A percentile compares a stretch with the other conserved stretches of the same genome.
Evolutionary conservation across 2,888 invertebrate species (phyloP).

Genomic region (Lasioglossum pauxillum): DNA sequence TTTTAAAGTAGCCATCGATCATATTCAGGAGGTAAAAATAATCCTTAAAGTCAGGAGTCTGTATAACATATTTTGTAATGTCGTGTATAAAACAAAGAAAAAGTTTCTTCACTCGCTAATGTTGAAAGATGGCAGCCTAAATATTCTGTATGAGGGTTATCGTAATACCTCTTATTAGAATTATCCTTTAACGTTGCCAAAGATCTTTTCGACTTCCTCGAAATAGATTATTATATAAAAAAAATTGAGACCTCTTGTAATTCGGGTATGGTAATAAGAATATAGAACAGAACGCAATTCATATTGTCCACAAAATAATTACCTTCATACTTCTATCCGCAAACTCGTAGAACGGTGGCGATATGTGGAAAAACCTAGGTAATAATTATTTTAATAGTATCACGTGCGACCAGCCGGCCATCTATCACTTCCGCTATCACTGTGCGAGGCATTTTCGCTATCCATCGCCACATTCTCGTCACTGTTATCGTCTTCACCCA

Average conservation of each 20-base stretch:
- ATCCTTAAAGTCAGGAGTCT: background rate
- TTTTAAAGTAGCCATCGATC: background rate
- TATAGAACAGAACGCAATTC: constrained; percentile 10
- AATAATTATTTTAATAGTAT: constrained; percentile 41
- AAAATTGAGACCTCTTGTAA: background rate
- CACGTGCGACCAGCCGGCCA: constrained; percentile 44
- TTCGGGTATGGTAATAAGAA: background rate
- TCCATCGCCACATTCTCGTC: constrained; percentile 35
- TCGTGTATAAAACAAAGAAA: background rate
- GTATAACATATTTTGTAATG: background rate
- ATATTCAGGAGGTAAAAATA: background rate
- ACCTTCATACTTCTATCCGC: constrained; percentile 26
- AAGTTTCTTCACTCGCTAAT: background rate
- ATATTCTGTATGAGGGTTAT: background rate
- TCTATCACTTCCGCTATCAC: constrained; percentile 39
- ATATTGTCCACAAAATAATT: constrained; percentile 26
- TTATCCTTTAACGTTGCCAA: background rate
- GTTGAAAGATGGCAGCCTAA: background rate
- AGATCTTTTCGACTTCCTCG: background rate
- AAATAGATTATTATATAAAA: background rate
- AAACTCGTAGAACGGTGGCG: constrained; percentile 23
- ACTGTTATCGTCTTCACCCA: constrained; percentile 52
- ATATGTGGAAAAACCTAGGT: constrained; percentile 50
- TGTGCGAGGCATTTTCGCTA: constrained; percentile 24
- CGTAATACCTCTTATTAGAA: background rate